Evolutionary conservation across 2,797 vertebrate species (phyloP).

Genomic region (Bradypodion ventrale): DNA sequence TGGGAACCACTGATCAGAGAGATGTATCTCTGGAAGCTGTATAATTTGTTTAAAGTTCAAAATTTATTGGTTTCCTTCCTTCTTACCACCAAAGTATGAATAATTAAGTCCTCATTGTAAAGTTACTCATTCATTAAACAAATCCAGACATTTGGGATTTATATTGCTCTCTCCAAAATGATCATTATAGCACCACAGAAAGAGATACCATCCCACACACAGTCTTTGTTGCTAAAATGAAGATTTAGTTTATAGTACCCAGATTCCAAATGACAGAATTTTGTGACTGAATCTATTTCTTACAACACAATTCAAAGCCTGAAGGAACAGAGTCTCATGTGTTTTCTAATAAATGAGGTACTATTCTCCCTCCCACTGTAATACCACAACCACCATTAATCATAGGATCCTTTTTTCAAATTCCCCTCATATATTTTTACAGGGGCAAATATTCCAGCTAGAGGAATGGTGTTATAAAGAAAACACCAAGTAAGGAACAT

Average conservation of each 20-base stretch:
- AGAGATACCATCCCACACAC: background rate
- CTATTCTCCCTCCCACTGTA: too few relatives aligned
- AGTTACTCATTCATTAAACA: too few relatives aligned
- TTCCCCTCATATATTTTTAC: background rate
- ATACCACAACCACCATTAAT: background rate
- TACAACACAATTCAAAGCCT: background rate
- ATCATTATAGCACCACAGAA: too few relatives aligned
- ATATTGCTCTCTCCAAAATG: too few relatives aligned
- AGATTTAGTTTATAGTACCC: background rate
- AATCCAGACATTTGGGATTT: too few relatives aligned
- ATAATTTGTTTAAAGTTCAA: too few relatives aligned
- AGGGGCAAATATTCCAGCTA: background rate
- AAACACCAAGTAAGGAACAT: background rate
- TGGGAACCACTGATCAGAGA: too few relatives aligned
- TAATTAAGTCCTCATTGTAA: too few relatives aligned
- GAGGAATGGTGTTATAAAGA: background rate
- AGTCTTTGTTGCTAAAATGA: background rate
- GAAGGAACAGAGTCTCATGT: slow-evolving; percentile 1
- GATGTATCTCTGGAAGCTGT: too few relatives aligned
- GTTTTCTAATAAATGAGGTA: slow-evolving; percentile 6
- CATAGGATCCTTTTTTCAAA: too few relatives aligned
- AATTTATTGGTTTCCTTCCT: too few relatives aligned
- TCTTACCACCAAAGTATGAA: too few relatives aligned
- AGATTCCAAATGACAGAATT: background rate
- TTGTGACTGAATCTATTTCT: slow-evolving; percentile 11